A percentile compares a stretch with the other conserved stretches of the same genome.
phyloP scores from a whole-genome alignment of 2,113 vertebrate species.

The Ailurus styani region DNA sequence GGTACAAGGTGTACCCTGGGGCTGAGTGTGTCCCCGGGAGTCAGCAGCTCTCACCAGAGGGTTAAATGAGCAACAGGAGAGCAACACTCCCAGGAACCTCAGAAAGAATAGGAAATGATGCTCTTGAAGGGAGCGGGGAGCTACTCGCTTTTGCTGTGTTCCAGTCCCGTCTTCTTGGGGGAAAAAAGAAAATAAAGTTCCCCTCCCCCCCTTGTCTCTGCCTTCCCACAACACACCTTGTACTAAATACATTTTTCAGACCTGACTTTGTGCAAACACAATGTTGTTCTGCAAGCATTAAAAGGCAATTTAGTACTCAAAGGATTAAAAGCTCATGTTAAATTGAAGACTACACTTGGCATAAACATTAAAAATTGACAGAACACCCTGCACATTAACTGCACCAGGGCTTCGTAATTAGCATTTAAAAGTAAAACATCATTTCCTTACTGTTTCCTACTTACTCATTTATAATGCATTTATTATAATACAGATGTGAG shows the following conservation, averaged over 20 bases:
- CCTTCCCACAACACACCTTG: slow-evolving; percentile 78
- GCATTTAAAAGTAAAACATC: slow-evolving; percentile 92
- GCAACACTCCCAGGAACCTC: slow-evolving; percentile 35
- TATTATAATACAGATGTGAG: slow-evolving; percentile 85
- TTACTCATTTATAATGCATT: slow-evolving; percentile 90
- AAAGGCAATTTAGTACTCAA: slow-evolving; percentile 97
- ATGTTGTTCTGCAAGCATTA: slow-evolving; percentile 93
- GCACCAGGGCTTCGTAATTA: slow-evolving; percentile 87
- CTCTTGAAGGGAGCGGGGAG: slow-evolving; percentile 44
- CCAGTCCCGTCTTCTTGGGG: slow-evolving; percentile 46
- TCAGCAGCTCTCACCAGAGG: slow-evolving; percentile 1
- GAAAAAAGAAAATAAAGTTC: slow-evolving; percentile 29
- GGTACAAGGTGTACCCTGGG: background rate
- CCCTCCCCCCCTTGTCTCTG: slow-evolving; percentile 25
- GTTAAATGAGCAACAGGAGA: slow-evolving; percentile 53
- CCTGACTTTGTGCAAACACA: slow-evolving; percentile 91
- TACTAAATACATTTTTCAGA: slow-evolving; percentile 91
- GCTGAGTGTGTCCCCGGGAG: slow-evolving; percentile 24
- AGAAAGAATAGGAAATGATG: slow-evolving; percentile 62
- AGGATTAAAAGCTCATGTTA: slow-evolving; percentile 98
- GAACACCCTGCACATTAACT: slow-evolving; percentile 93
- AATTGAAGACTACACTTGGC: slow-evolving; percentile 97
- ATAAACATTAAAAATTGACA: slow-evolving; percentile 97
- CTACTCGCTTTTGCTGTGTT: slow-evolving; percentile 23
- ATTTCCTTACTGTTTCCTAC: slow-evolving; percentile 89